phyloP scores from a whole-genome alignment of 2,797 vertebrate species.

The Lutra lutra region DNA sequence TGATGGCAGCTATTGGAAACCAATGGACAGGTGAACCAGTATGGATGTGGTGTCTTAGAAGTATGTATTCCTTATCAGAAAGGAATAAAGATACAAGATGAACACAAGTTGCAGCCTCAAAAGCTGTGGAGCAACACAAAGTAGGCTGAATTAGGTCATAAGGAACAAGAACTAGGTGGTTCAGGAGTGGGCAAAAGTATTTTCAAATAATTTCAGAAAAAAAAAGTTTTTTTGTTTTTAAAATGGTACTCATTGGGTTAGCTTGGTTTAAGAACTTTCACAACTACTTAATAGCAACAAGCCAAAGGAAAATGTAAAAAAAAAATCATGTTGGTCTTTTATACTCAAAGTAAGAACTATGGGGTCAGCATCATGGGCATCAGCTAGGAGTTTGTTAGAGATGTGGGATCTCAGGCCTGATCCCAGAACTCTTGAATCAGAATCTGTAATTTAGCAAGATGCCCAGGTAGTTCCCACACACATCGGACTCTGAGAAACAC shows the following conservation, averaged over 20 bases:
- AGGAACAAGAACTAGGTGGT: background rate
- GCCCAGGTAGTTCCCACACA: fast-evolving
- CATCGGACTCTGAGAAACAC: background rate
- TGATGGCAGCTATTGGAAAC: background rate
- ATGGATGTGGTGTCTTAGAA: background rate
- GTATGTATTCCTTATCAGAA: background rate
- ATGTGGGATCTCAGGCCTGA: background rate
- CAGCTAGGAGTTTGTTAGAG: background rate
- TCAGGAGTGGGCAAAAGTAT: background rate
- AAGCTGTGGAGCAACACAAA: background rate
- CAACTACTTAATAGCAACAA: background rate
- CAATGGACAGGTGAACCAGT: background rate
- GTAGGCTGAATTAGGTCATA: background rate
- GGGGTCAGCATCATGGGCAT: background rate
- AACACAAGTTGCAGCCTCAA: background rate
- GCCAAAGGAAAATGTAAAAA: background rate
- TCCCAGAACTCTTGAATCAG: background rate
- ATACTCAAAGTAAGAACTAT: background rate
- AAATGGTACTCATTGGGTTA: background rate
- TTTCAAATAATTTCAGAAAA: slow-evolving; percentile 20
- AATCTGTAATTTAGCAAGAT: background rate
- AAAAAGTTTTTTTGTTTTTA: background rate
- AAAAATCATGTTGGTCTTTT: background rate
- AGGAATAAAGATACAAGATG: background rate
- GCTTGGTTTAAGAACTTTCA: background rate